Conservation (phyloP, 2,113 vertebrate genomes). For the Natator depressus region DNA sequence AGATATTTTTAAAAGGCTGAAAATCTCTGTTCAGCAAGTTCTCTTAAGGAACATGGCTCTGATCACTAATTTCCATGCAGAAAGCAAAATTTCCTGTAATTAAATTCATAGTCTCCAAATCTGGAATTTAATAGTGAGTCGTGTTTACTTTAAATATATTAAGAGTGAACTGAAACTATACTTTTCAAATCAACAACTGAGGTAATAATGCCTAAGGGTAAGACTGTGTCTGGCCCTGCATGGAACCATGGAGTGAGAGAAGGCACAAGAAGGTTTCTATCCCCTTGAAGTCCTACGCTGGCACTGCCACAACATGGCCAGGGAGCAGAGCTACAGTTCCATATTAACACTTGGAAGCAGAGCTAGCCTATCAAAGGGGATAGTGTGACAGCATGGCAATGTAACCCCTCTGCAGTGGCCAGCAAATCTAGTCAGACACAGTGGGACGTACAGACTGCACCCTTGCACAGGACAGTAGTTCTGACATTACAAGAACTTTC, state of each 20-base stretch:
- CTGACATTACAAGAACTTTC: neutral
- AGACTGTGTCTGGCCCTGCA: neutral
- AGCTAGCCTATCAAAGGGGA: neutral
- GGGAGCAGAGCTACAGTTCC: neutral
- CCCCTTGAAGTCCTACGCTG: neutral
- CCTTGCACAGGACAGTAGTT: neutral
- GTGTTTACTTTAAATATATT: neutral
- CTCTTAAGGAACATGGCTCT: neutral
- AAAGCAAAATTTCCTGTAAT: neutral
- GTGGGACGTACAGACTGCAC: neutral
- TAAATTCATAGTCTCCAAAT: neutral
- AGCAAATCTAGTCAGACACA: neutral
- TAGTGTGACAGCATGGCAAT: neutral
- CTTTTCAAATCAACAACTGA: neutral
- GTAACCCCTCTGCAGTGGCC: neutral
- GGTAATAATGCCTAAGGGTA: neutral
- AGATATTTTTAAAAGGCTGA: neutral
- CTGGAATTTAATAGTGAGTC: accelerated
- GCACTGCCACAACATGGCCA: neutral
- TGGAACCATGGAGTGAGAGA: neutral
- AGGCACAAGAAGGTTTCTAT: neutral
- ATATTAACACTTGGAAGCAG: neutral
- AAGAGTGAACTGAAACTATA: neutral
- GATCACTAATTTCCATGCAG: neutral
- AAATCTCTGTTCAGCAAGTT: slow-evolving; percentile 29